Conservation (phyloP, 2,113 vertebrate genomes). For the Lagopus leucura region DNA sequence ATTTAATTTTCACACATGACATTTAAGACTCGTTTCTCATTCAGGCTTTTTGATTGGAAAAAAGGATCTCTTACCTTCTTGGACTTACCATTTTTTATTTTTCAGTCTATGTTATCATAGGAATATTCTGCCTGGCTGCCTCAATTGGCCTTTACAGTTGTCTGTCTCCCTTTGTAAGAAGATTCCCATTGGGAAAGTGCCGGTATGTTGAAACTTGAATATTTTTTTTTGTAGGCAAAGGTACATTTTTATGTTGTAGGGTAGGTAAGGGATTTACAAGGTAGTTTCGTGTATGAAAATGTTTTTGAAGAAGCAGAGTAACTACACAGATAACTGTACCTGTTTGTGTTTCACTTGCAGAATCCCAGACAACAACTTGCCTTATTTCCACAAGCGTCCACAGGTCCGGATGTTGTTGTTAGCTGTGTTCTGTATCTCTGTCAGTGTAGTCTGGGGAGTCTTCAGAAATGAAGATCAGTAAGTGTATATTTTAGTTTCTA, state of each 20-base stretch:
- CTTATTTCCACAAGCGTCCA: conserved; percentile 91
- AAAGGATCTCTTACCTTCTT: background rate
- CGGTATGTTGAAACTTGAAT: conserved; percentile 78
- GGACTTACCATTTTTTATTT: background rate
- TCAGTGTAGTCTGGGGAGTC: conserved; percentile 90
- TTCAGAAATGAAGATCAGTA: conserved; percentile 96
- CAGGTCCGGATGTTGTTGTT: conserved; percentile 89
- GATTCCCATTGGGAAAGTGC: conserved; percentile 90
- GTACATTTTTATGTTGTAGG: background rate
- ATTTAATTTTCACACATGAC: background rate
- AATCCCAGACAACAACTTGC: conserved; percentile 90
- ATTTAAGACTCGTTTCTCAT: background rate
- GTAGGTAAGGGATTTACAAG: background rate
- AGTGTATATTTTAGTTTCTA: conserved; percentile 59
- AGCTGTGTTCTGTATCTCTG: conserved; percentile 80
- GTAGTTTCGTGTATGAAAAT: background rate
- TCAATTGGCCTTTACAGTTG: conserved; percentile 94
- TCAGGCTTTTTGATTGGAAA: background rate
- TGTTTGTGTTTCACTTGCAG: conserved; percentile 58
- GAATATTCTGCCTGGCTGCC: conserved; percentile 93
- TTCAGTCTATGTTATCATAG: conserved; percentile 91
- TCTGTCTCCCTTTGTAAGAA: conserved; percentile 88
- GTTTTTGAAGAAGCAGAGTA: background rate
- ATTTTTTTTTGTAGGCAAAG: background rate
- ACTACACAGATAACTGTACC: background rate